Evolutionary conservation across 2,888 invertebrate species (phyloP), one percentile per base, ranked within the genome.

Genomic region (Patella depressa): DNA sequence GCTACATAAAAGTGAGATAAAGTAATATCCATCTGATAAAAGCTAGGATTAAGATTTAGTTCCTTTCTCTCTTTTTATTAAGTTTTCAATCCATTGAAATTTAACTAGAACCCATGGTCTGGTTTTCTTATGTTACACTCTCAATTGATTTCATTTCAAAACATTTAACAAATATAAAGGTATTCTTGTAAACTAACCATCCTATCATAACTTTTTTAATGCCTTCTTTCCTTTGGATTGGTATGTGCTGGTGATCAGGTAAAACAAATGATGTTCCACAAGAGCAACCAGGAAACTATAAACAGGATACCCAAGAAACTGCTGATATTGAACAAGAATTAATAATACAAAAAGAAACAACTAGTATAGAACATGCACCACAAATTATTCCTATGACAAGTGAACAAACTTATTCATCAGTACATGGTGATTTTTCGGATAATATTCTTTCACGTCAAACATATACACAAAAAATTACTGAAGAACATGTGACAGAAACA

Each of bases 151-250:
- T 55, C 29, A 55, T 34, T 53, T 34, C 55, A 14, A 69, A 24
- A 72, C 45, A 45, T 45, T 45, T 45, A 45, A 45, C 45, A 45
- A 45, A 45, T 45, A 45, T 45, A 45, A 45, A 45, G 45, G 45
- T 45, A 45, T 53, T 69, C 72, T 53, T 65, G 65, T 71, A 65
- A 75, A 78, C 78, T 78, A 78, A 78, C 78, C 69, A 72, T 57
- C 71, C 72, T 55, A 74, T 73, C 78, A 74, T 79, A 73, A 71
- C 72, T 76, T 82, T 82, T 81, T 83, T 78, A 82, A 82, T 81
- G 82, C 83, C 71, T 83, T 78, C 82, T 80, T 80, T 76, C 65
- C 70, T 75, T 78, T 82, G 84, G 82, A 82, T 80, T 79, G 81
- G 83, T 73, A 71, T 81, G 79, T 78, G 78, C 74, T 80, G 78